Evolutionary conservation across 2,113 vertebrate species (phyloP), one percentile per base, ranked within the genome.

Genomic region (Catharus minimus): DNA sequence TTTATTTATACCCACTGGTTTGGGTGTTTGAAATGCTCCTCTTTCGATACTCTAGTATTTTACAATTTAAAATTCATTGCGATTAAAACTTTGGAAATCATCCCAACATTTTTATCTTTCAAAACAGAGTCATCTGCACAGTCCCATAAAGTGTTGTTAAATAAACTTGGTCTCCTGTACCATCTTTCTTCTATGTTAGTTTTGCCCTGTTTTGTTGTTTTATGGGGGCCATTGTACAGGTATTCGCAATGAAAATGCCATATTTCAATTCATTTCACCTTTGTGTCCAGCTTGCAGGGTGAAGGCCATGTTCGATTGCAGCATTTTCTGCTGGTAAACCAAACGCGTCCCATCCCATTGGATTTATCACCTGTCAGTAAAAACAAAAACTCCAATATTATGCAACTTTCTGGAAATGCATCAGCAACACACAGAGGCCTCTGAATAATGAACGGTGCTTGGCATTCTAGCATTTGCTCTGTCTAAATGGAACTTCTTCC

Each of bases 331-430:
- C 99, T 53, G 99, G 99, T 46, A 99, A 97, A 33, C 99, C 99
- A 77, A 99, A 99, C 0, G 99, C 99, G 14, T 99, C 99, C 99
- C 99, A 99, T 30, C 99, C 99, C 98, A 99, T 99, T 8, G 99
- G 99, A 96, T 99, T 99, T 85, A 99, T 97, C 78, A 99, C 99
- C 99, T 99, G 88, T 26, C 18, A 79, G 21, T 39, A 82, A 89
- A 75, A 78, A 39, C 50, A 81, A 89, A 82, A 96, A 69, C 22
- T 19, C 65, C 14, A 16, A 19, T 22, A 30, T 82, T 44, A n/a
- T 9, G 11, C 22, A 71, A 79, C n/a, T 11, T 71, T 52, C 49
- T 62, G 33, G 50, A 73, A 38, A 4, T 4, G 20, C 26, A 33
- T 19, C 55, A 32, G 38, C 19, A 55, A 33, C 46, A 82, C 53